Base-by-base conservation (phyloP, 2,113 vertebrate genomes). In the pig (Sus scrofa) region DNA sequence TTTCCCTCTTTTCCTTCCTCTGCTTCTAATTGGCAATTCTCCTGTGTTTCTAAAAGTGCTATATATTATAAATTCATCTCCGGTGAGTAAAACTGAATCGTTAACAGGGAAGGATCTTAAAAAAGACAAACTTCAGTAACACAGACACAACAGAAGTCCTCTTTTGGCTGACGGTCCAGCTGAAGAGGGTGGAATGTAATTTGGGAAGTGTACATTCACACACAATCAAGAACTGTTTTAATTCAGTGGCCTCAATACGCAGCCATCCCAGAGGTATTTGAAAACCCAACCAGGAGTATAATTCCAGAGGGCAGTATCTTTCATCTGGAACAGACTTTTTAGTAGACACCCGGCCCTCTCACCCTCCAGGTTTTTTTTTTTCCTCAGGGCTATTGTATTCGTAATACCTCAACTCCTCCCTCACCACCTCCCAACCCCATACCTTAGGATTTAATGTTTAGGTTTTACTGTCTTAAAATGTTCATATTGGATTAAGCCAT, bases 21-120 rank as follows among this genome's bases (percentile, higher is more conserved):
- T 90, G 75, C 56, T 94, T 91, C 92, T 97, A 96, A 97, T 94
- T 95, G 95, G 95, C 75, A 92, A 86, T 86, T 81, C 77, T 95
- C 88, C 83, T 24, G 54, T 87, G 71, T 90, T 92, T 92, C 97
- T 97, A 84, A 86, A 96, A 75, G 86, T 93, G 91, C 94, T 88
- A 30, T 65, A 44, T 50, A 92, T 95, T 91, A 86, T 82, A 97
- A 97, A 96, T 91, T 90, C 71, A 75, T 86, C 94, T 93, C 89
- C 3, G 0, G 54, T 85, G 56, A 92, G 68, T 68, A 95, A 96
- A 91, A 92, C 7, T 27, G 82, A 88, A 77, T n/a, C 11, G 7
- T 84, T 39, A 73, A 78, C 15, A 86, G 62, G 75, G 60, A 94
- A 52, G 34, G 50, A 60, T 82, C 82, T 96, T 95, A 39, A 95